Evolutionary conservation across 2,113 vertebrate species (phyloP).

Genomic region (Nycticorax nycticorax): DNA sequence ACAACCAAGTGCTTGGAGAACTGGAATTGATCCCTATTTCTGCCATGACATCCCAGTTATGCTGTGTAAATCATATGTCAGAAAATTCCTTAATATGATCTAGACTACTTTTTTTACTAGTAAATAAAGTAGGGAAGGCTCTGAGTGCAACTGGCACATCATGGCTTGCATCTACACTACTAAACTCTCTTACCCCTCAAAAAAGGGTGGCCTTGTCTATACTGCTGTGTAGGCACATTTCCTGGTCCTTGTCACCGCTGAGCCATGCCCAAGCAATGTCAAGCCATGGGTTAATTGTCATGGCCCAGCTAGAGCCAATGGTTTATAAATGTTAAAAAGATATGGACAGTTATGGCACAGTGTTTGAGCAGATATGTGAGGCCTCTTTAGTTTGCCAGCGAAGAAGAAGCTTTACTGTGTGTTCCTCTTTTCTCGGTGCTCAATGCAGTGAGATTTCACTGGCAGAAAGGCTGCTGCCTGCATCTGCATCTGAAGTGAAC

Average conservation of each 20-base stretch:
- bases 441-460: not conserved
- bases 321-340: accelerated
- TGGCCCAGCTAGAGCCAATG: not conserved
- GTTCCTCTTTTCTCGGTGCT: not conserved
- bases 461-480: not conserved
- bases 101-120: not conserved
- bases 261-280: not conserved
- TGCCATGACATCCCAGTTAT: not conserved
- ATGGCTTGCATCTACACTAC: not conserved
- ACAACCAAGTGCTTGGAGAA: not conserved
- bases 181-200: not conserved
- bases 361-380: not conserved
- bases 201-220: not conserved
- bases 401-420: not conserved
- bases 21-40: not conserved
- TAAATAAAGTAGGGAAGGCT: not conserved
- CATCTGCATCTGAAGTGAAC: not conserved
- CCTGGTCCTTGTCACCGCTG: not conserved
- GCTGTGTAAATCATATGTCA: not conserved
- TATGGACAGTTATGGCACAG: not conserved
- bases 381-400: not conserved
- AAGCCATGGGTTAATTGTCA: accelerated
- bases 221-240: not conserved
- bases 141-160: not conserved
- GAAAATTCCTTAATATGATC: not conserved